Conservation (phyloP, 1,140 invertebrate genomes). For the Teleogryllus occipitalis region DNA sequence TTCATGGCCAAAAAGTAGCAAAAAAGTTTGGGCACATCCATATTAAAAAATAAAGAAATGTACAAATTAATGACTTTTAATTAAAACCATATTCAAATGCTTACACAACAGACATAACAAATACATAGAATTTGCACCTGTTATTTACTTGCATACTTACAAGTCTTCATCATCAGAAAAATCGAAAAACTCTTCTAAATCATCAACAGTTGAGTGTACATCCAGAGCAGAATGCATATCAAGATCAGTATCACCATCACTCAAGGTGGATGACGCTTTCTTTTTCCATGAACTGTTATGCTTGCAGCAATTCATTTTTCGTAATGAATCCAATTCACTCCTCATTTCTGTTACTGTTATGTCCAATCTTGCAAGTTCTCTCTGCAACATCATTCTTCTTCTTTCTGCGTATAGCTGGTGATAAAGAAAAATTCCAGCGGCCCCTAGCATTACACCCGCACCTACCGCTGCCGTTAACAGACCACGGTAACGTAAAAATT, state of each 20-base stretch:
- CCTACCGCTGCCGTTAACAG: slow-evolving; percentile 33
- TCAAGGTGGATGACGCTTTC: slow-evolving; percentile 27
- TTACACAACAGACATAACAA: no score
- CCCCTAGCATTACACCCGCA: slow-evolving; percentile 52
- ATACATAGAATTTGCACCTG: no score
- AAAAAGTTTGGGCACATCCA: no score
- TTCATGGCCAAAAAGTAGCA: no score
- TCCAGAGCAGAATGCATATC: slow-evolving; percentile 37
- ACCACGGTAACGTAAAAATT: not conserved
- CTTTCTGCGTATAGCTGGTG: slow-evolving; percentile 51
- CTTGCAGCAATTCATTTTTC: slow-evolving; percentile 37
- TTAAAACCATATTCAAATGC: no score
- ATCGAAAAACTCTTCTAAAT: slow-evolving; percentile 41
- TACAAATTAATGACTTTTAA: no score
- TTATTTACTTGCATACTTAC: slow-evolving; percentile 19
- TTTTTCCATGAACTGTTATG: slow-evolving; percentile 33
- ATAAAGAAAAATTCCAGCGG: slow-evolving; percentile 51
- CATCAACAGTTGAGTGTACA: slow-evolving; percentile 35
- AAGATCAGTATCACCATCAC: slow-evolving; percentile 34
- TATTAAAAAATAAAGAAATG: no score
- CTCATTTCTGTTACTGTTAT: slow-evolving; percentile 42
- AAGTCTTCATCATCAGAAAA: slow-evolving; percentile 37
- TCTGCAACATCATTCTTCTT: slow-evolving; percentile 39
- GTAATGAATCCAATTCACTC: slow-evolving; percentile 40
- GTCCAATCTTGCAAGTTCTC: slow-evolving; percentile 45